phyloP scores from a whole-genome alignment of 2,888 invertebrate genomes.

The Tanaodytes sp. region DNA sequence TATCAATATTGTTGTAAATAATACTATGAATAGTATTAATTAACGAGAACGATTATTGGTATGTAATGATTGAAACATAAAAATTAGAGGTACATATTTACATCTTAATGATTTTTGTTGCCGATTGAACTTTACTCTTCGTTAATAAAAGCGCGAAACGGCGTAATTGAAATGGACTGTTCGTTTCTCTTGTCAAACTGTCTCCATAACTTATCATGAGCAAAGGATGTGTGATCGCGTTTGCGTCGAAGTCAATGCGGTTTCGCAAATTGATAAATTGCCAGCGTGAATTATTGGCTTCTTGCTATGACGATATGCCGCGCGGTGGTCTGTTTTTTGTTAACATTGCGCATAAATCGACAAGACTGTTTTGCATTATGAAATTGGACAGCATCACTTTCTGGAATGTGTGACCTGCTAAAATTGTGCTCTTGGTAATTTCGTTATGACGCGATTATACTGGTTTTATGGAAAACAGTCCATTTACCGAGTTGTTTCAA shows the following conservation, averaged over 20 bases:
- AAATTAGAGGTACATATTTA: no score
- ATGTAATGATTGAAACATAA: no score
- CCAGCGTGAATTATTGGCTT: conserved; percentile 59
- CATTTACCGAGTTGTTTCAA: neutral
- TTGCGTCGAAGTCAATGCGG: conserved; percentile 45
- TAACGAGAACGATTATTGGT: no score
- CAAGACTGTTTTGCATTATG: conserved; percentile 39
- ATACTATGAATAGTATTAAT: no score
- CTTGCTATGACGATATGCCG: conserved; percentile 56
- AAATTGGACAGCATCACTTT: conserved; percentile 37
- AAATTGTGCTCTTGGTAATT: neutral
- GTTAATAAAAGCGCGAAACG: conserved; percentile 12
- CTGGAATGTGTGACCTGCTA: conserved; percentile 7
- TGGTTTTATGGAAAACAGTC: neutral
- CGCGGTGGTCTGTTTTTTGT: conserved; percentile 50
- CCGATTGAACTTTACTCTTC: neutral
- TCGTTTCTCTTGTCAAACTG: conserved; percentile 28
- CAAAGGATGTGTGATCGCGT: conserved; percentile 31
- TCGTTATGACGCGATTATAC: neutral
- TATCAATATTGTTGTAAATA: no score
- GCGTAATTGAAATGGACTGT: conserved; percentile 32
- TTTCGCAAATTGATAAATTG: conserved; percentile 60
- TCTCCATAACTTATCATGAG: conserved; percentile 39
- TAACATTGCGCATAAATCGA: conserved; percentile 34
- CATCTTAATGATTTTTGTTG: no score